Conservation (phyloP, 2,797 vertebrate species). For the Urocyon cinereoargenteus region DNA sequence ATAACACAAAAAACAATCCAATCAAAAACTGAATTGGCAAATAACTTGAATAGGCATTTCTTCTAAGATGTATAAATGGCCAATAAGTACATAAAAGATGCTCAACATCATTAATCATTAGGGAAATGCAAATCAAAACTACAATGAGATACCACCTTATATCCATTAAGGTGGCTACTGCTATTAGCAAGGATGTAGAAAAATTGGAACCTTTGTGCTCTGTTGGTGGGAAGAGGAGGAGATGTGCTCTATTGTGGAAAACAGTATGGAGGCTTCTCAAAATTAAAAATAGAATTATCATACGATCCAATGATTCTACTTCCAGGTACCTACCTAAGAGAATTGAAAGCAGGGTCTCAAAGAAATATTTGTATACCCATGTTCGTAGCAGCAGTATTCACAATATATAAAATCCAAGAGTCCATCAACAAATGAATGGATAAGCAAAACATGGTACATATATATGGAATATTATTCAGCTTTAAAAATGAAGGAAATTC, state of each 20-base stretch:
- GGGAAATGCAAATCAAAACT: background rate
- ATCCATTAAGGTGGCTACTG: background rate
- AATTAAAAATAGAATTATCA: background rate
- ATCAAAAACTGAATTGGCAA: background rate
- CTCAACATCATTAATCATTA: background rate
- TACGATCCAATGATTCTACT: background rate
- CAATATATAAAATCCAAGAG: background rate
- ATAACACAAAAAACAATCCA: background rate
- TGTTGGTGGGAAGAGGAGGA: background rate
- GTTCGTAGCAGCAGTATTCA: background rate
- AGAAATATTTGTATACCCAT: background rate
- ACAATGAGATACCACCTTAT: background rate
- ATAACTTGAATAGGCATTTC: background rate
- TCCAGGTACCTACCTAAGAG: background rate
- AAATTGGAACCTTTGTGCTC: background rate
- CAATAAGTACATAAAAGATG: background rate
- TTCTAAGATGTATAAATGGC: background rate
- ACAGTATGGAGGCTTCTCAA: background rate
- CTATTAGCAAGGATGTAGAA: background rate
- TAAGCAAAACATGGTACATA: background rate
- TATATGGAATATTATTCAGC: background rate
- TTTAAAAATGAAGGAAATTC: constrained; percentile 20
- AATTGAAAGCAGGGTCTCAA: background rate
- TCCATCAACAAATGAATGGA: background rate
- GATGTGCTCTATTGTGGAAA: background rate